These are phyloP conservation scores for Microtus ochrogaster DNA, from an alignment of 2,113 vertebrate genomes.

Conservation along the genomic window DNA sequence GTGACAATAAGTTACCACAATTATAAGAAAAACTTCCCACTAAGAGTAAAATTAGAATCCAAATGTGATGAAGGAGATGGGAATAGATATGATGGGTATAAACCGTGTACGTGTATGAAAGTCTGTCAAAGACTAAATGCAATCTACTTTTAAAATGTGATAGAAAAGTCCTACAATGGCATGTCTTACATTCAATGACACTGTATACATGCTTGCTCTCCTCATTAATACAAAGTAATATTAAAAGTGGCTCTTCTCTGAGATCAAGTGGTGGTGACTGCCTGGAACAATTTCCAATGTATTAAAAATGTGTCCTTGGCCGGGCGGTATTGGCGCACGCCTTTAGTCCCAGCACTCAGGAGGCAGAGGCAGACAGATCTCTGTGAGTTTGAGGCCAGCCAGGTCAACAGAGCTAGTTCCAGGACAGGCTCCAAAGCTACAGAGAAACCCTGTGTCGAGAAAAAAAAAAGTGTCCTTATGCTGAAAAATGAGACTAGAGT, in stretches of 20 bases:
- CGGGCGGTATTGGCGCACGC: fast-evolving
- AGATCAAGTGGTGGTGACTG: not conserved
- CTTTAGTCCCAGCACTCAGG: too few species aligned
- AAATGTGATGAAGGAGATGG: not conserved
- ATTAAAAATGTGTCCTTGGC: not conserved
- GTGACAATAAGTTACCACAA: not conserved
- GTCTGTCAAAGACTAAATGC: not conserved
- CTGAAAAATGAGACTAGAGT: conserved; percentile 27
- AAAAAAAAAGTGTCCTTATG: not conserved
- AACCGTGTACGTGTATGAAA: not conserved
- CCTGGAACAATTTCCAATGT: not conserved
- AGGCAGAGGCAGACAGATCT: too few species aligned
- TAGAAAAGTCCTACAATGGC: not conserved
- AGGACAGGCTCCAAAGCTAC: too few species aligned
- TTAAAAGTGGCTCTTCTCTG: not conserved
- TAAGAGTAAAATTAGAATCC: not conserved
- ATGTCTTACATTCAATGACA: not conserved
- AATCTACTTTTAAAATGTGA: not conserved
- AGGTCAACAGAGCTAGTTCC: too few species aligned
- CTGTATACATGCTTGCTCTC: not conserved
- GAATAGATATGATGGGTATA: not conserved
- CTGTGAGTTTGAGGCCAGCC: too few species aligned
- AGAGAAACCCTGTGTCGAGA: too few species aligned
- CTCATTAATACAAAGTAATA: not conserved
- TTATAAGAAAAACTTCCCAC: not conserved